phyloP scores from a whole-genome alignment of 2,888 invertebrate species.

The Drosophila mimetica region DNA sequence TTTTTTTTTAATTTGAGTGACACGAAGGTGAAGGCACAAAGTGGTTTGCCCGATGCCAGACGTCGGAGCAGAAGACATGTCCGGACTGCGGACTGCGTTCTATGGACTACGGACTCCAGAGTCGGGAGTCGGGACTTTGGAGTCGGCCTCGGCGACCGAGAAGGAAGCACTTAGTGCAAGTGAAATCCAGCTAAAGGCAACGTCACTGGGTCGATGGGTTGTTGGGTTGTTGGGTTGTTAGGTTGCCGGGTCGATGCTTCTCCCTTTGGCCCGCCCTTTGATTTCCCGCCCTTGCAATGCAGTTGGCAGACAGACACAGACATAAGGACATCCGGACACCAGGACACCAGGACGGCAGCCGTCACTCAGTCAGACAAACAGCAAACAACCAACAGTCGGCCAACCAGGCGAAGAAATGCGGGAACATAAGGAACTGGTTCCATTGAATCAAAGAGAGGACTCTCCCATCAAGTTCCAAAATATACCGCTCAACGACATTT shows the following conservation, averaged over 20 bases:
- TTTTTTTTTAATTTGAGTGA: slow-evolving; percentile 66
- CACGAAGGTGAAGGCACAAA: slow-evolving; percentile 69
- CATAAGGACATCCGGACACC: slow-evolving; percentile 3
- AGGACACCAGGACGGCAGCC: slow-evolving; percentile 29
- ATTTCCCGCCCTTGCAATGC: slow-evolving; percentile 24
- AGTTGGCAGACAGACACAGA: slow-evolving; percentile 13
- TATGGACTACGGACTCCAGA: no score
- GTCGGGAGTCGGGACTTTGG: neutral
- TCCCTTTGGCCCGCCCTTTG: slow-evolving; percentile 19
- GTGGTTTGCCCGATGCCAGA: slow-evolving; percentile 53
- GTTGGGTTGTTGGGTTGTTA: slow-evolving; percentile 35
- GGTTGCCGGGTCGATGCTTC: slow-evolving; percentile 32
- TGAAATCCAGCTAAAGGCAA: slow-evolving; percentile 65
- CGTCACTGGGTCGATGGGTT: slow-evolving; percentile 63
- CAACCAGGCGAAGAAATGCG: slow-evolving; percentile 7
- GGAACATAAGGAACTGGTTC: slow-evolving; percentile 9
- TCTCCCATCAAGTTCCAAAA: neutral
- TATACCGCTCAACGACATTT: neutral
- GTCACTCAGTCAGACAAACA: slow-evolving; percentile 67
- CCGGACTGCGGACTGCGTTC: slow-evolving; percentile 1
- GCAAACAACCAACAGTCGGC: slow-evolving; percentile 22
- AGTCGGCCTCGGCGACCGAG: slow-evolving; percentile 30
- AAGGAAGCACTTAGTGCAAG: slow-evolving; percentile 75
- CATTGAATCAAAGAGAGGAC: slow-evolving; percentile 1
- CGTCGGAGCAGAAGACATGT: slow-evolving; percentile 18